Conservation (phyloP, 2,888 invertebrate genomes). For the Amblyteles armatorius region DNA sequence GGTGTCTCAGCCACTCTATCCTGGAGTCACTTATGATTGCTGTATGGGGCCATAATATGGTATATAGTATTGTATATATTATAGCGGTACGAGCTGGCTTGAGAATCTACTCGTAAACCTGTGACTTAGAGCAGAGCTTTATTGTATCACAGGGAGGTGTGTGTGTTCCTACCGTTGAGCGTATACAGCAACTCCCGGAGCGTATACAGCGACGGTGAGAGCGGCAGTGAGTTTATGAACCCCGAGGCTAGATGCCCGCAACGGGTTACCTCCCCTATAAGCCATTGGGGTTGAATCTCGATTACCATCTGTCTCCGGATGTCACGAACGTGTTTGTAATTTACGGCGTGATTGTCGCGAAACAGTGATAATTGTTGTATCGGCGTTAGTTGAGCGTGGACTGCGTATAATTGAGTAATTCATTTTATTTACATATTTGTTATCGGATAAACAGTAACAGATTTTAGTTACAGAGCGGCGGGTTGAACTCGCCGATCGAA, state of each 20-base stretch:
- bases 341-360: slow-evolving; percentile 49
- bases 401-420: slow-evolving; percentile 24
- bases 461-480: too few relatives aligned
- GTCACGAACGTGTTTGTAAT: slow-evolving; percentile 63
- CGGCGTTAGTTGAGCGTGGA: neutral
- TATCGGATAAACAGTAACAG: too few relatives aligned
- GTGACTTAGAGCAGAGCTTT: slow-evolving; percentile 53
- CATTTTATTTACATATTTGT: slow-evolving; percentile 41
- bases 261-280: slow-evolving; percentile 34
- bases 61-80: slow-evolving; percentile 24
- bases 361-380: slow-evolving; percentile 44
- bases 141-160: slow-evolving; percentile 52
- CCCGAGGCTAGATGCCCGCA: slow-evolving; percentile 28
- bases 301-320: slow-evolving; percentile 61
- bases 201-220: neutral
- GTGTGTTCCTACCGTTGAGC: slow-evolving; percentile 54
- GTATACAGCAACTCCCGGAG: slow-evolving; percentile 14
- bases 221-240: slow-evolving; percentile 53
- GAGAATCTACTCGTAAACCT: slow-evolving; percentile 58
- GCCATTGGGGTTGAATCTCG: slow-evolving; percentile 54
- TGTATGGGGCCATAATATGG: neutral
- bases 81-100: slow-evolving; percentile 21
- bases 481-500: too few relatives aligned
- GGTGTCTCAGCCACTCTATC: neutral
- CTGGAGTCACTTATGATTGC: slow-evolving; percentile 6